Evolutionary conservation across 2,888 invertebrate genomes (phyloP), one percentile per base, ranked within the genome.

Genomic region (Anthophora plumipes): DNA sequence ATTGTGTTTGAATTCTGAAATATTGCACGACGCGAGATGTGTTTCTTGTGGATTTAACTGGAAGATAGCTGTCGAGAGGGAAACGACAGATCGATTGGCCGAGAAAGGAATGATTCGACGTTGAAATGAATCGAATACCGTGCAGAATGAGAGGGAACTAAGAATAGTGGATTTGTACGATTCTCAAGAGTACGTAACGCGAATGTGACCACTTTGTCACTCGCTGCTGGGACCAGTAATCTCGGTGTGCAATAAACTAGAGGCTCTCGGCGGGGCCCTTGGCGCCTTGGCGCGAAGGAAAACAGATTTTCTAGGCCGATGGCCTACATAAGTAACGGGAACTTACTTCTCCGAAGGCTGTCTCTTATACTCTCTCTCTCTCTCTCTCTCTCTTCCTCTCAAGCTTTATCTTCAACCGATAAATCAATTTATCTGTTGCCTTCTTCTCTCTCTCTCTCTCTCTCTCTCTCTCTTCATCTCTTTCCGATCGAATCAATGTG

Each of bases 261-360:
- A 31, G 25, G 25, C 54, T 54, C 41, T 39, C 66, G 20, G 1
- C 54, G 31, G 43, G 20, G 11, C 17, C 39, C 66, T 52, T 22
- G 39, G 6, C 39, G n/a, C n/a, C 31, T 20, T 11, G 39, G 14
- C 14, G 41, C 20, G 41, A 22, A 17, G 39, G 22, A 2, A 55
- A 68, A 43, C 55, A 68, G 68, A 57, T 68, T 55, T 46, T 14
- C 68, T 20, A 57, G 55, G 46, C 55, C 55, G 55, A 68, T 46
- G 43, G 12, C 67, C 67, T 55, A 46, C 41, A 9, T 55, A 67
- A 54, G 54, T 68, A 52, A 66, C 39, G 52, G 43, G 8, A 43
- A 57, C 5, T n/a, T 52, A 39, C 20, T 14, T n/a, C 57, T n/a
- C 43, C 31, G n/a, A 8, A n/a, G 8, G 11, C 55, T 41, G 25